Evolutionary conservation across 2,888 invertebrate species (phyloP), one percentile per base, ranked within the genome.

Genomic region (Leuctra nigra): DNA sequence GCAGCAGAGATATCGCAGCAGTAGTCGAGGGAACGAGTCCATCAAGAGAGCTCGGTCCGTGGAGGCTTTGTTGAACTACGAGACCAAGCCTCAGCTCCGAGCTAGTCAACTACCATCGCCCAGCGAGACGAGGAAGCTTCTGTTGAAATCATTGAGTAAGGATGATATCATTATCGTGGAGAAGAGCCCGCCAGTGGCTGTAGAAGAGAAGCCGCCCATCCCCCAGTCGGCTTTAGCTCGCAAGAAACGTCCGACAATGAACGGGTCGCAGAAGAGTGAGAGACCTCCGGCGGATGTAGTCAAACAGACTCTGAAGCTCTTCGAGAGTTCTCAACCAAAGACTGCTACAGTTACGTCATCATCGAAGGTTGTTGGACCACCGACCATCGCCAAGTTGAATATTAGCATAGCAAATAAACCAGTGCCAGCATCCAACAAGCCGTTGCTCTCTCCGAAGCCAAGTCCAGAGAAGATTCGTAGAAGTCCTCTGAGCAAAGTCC

Each of bases 201-300:
- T 29, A 16, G 55, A 57, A 46, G 25, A 44, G 53, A 59, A 63
- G 46, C 61, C 58, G 52, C 54, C 55, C 38, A 29, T 50, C 16
- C 48, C 54, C 25, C 36, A 44, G n/a, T 48, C 53, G 44, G 41
- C 33, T 29, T 23, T 29, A 24, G 16, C 48, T 23, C 53, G 52
- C 13, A 57, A 56, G 53, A 59, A 55, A 20, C 53, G 50, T 20
- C 13, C 58, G n/a, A 48, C 54, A 71, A 67, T 59, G 74, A 68
- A 66, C 69, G 69, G 58, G 70, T 67, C 86, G 66, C 82, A 82
- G 64, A 86, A 86, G 62, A 81, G 82, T 13, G 91, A 91, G 66
- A 78, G 91, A 50, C 94, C 94, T 1, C 92, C 93, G 16, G 86
- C 87, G 1, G 93, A 94, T 75, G 83, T 92, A 63, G 94, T 94